Base-by-base conservation (phyloP, 1,140 invertebrate species). In the Drosophila mojavensis region DNA sequence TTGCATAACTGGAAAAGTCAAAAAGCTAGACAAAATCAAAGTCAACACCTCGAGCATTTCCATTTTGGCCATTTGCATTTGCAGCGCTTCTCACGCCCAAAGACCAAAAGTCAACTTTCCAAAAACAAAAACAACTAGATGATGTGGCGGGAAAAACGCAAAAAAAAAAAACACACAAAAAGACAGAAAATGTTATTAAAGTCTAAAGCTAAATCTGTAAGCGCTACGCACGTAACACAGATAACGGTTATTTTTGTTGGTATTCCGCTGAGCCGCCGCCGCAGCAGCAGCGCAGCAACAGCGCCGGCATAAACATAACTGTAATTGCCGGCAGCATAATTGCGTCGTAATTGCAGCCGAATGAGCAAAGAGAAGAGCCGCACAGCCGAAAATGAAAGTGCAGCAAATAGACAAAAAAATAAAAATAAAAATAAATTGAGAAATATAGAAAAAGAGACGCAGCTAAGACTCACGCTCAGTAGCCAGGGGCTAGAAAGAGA, bases 321-420 rank as follows among this genome's bases (percentile, higher is more conserved):
- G 74, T 76, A 72, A 76, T 72, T 66, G 51, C 62, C 58, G 60
- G 55, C 74, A 61, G 64, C 72, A 70, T 75, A 76, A 76, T 76
- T 72, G 62, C 68, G 60, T 47, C 61, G 43, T 76, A 76, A 76
- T 76, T 76, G 74, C 74, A 66, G 74, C 45, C n/a, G 47, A 41
- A 33, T 39, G 36, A 10, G 36, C 36, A 39, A 47, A 43, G 55
- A 13, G n/a, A 17, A 11, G 53, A 43, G 10, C 47, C 48, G 41
- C 48, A 48, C 67, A 56, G 62, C 45, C 48, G 69, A 76, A 76
- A 76, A 72, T 72, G 74, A 76, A 76, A 76, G 74, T 76, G 69
- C 68, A 76, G 69, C 69, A 62, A 67, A 75, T 69, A 58, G n/a
- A 53, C 28, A 24, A 24, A 24, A 24, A 53, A 28, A 54, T 41